phyloP scores from a whole-genome alignment of 2,797 vertebrate species.

The Tenualosa ilisha region DNA sequence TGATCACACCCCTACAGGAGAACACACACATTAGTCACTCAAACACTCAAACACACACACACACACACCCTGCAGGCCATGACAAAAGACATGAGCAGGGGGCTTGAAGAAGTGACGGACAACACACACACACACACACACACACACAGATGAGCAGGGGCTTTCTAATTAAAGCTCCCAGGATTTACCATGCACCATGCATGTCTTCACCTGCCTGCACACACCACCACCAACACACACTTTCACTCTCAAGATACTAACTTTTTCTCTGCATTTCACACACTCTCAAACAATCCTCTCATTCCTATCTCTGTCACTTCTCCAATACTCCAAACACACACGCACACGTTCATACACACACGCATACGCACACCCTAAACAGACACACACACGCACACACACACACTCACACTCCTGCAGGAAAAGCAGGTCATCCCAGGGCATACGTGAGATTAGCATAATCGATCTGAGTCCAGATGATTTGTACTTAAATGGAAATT shows the following conservation, averaged over 20 bases:
- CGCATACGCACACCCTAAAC: background rate
- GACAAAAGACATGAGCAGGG: background rate
- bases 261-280: too few species aligned
- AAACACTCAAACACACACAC: background rate
- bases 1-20: constrained; percentile 88
- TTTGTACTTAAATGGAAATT: background rate
- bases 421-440: too few species aligned
- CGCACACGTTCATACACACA: background rate
- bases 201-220: background rate
- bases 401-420: background rate
- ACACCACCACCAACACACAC: too few species aligned
- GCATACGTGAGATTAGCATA: background rate
- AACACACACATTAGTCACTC: constrained; percentile 43
- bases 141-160: background rate
- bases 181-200: background rate
- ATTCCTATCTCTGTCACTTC: too few species aligned
- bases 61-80: background rate
- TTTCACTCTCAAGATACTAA: too few species aligned
- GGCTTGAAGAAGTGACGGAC: too few species aligned
- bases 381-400: background rate
- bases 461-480: background rate
- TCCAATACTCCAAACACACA: background rate
- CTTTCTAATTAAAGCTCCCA: constrained; percentile 1
- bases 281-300: too few species aligned
- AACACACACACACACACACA: background rate